Base-by-base conservation (phyloP, 2,888 invertebrate species). In the Venusia cambrica region DNA sequence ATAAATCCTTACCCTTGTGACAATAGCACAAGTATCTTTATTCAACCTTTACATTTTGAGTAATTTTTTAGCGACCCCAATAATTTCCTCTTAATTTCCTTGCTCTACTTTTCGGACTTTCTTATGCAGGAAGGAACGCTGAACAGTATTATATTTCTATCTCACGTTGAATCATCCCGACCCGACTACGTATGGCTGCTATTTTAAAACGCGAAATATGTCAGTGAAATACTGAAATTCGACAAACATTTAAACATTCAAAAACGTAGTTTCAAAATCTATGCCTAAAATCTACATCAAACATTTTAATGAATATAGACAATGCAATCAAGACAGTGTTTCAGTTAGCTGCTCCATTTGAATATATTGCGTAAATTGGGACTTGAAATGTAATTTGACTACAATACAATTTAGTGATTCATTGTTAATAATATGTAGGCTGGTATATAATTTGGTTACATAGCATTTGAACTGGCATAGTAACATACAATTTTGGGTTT, bases 341-440 rank as follows among this genome's bases (percentile, higher is more conserved):
- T 25, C 5, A n/a, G 5, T 8, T 6, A 17, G 2, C 7, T 10
- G 19, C 8, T 35, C 9, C 5, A 32, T 20, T 35, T 22, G 15
- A 34, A 24, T 29, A 20, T 18, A 51, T 56, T 55, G 39, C 46
- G 25, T 40, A 38, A 41, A 35, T 20, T 26, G 3, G 21, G 22
- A 43, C 32, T 44, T 32, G 41, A 53, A 52, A 43, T 8, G 19
- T 43, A 40, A 55, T 65, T 76, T 66, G 66, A 66, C 33, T 75
- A 75, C 72, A 75, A 75, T 71, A 54, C n/a, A n/a, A 41, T 54
- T 37, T 20, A 48, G 38, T 50, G 47, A 55, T 36, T 62, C 57
- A 62, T 25, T 21, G 13, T 36, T 24, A 7, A n/a, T 22, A 6
- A n/a, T 17, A 32, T 16, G 25, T 34, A 7, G 34, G 34, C 6